Percentiles rank a stretch among this genome's conserved stretches.
phyloP scores from a whole-genome alignment of 2,797 vertebrate species.

The Gobionotothen gibberifrons region DNA sequence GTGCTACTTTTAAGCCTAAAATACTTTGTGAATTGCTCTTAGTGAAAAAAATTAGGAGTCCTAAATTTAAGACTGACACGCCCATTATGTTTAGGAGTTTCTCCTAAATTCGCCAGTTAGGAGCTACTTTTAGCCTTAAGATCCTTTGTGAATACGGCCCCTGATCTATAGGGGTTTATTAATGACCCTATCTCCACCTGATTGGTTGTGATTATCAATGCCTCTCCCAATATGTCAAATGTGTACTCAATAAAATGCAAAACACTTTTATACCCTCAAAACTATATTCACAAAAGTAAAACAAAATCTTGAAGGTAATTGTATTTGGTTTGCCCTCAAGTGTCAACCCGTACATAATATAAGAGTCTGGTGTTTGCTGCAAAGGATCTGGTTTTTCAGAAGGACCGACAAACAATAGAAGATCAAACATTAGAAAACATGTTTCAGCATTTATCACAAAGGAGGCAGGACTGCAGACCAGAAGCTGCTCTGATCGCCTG shows the following conservation, averaged over 20 bases:
- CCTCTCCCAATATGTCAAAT: neutral
- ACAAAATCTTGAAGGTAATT: too few relatives aligned
- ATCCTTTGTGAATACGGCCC: too few relatives aligned
- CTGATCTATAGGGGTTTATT: neutral
- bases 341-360: neutral
- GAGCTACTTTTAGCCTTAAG: too few relatives aligned
- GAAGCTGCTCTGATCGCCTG: conserved; percentile 21
- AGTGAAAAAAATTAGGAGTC: too few relatives aligned
- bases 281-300: too few relatives aligned
- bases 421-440: neutral
- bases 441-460: conserved; percentile 30
- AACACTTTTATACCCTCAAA: neutral
- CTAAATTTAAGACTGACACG: too few relatives aligned
- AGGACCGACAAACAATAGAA: neutral
- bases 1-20: too few relatives aligned
- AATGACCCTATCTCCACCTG: neutral
- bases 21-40: too few relatives aligned
- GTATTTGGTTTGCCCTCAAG: too few relatives aligned
- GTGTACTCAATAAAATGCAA: neutral
- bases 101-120: too few relatives aligned
- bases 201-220: neutral
- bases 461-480: conserved; percentile 24
- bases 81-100: too few relatives aligned
- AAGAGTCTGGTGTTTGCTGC: neutral
- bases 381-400: neutral